Evolutionary conservation across 2,797 vertebrate genomes (phyloP).

Genomic region (Garrulus glandarius): DNA sequence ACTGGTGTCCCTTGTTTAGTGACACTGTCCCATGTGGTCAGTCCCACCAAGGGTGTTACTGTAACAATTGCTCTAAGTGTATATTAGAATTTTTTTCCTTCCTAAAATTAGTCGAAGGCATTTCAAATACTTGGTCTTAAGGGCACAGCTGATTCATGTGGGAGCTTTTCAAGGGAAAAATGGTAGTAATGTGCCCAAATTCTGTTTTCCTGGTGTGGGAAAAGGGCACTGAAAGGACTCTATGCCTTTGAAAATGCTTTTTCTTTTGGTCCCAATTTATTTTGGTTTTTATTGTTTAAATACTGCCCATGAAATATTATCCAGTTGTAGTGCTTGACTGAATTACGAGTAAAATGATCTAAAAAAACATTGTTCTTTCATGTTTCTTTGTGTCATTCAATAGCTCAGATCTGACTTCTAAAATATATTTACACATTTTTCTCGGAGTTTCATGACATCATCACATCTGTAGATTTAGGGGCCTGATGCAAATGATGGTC

Average conservation of each 20-base stretch:
- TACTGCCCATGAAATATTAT: neutral
- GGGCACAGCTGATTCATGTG: neutral
- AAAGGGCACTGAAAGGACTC: neutral
- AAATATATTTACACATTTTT: neutral
- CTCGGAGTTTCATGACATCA: neutral
- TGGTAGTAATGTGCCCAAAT: neutral
- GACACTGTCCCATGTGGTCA: neutral
- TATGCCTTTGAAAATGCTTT: neutral
- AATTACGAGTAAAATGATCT: neutral
- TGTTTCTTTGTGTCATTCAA: conserved; percentile 10
- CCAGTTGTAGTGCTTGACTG: neutral
- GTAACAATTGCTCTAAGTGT: neutral
- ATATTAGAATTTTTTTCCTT: neutral
- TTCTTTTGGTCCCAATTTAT: neutral
- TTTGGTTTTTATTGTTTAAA: neutral
- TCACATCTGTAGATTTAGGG: conserved; percentile 23
- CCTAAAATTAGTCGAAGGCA: neutral
- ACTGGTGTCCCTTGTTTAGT: neutral
- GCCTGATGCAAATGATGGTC: conserved; percentile 21
- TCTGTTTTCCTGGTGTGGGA: neutral
- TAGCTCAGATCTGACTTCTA: conserved; percentile 13
- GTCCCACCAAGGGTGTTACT: neutral
- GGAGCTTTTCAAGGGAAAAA: neutral
- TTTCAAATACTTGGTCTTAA: neutral
- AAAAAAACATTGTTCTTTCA: neutral